These are phyloP conservation scores for Heliconius himera DNA, from an alignment of 1,140 invertebrate genomes.

Conservation along the genomic window DNA sequence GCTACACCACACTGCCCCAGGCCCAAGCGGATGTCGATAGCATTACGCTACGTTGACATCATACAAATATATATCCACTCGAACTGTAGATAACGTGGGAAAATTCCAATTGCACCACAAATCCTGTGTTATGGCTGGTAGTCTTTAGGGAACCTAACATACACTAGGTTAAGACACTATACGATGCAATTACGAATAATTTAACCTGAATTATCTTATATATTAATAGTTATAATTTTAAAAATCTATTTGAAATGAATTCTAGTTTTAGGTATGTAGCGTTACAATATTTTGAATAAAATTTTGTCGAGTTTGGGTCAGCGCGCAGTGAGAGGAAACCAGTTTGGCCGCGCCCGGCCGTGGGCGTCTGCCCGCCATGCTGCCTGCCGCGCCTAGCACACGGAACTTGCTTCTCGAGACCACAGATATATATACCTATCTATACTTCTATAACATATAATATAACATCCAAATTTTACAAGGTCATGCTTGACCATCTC, in stretches of 20 bases:
- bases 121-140: background rate
- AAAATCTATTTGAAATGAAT: background rate
- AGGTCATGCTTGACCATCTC: constrained; percentile 21
- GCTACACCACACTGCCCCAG: constrained; percentile 40
- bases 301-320: constrained; percentile 32
- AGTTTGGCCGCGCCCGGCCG: constrained; percentile 62
- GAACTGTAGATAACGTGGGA: constrained; percentile 55
- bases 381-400: constrained; percentile 48
- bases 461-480: constrained; percentile 33
- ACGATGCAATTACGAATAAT: background rate
- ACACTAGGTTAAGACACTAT: background rate
- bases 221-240: background rate
- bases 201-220: background rate
- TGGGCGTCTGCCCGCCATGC: constrained; percentile 65
- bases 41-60: constrained; percentile 69
- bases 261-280: background rate
- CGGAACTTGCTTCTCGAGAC: constrained; percentile 38
- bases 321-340: constrained; percentile 72
- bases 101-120: constrained; percentile 50
- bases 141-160: background rate
- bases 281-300: constrained; percentile 27
- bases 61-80: constrained; percentile 48
- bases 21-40: constrained; percentile 72
- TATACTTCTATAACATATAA: constrained; percentile 23
- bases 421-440: constrained; percentile 16